Evolutionary conservation across 2,888 invertebrate genomes (phyloP).

Genomic region (Scrobipalpa costella): DNA sequence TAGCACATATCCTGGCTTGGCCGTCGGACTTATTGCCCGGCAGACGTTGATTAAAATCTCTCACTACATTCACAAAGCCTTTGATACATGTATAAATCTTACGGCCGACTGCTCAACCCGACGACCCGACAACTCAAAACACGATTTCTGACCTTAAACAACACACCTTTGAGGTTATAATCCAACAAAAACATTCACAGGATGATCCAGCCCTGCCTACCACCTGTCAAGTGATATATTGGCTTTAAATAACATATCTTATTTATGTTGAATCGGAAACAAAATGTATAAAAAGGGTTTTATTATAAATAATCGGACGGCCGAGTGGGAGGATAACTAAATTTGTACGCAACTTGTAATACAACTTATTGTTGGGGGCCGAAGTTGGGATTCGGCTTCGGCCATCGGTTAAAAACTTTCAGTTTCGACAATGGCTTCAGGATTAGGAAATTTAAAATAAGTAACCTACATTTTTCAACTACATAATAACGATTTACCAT

Average conservation of each 20-base stretch:
- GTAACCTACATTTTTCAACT: too few relatives aligned
- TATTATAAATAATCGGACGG: slow-evolving; percentile 74
- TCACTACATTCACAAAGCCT: slow-evolving; percentile 75
- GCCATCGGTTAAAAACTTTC: slow-evolving; percentile 1
- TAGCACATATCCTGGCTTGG: slow-evolving; percentile 6
- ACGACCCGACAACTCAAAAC: slow-evolving; percentile 42
- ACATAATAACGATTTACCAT: too few relatives aligned
- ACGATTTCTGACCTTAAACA: slow-evolving; percentile 47
- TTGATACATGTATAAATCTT: slow-evolving; percentile 80
- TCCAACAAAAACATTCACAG: slow-evolving; percentile 42
- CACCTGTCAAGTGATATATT: slow-evolving; percentile 82
- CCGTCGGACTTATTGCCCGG: slow-evolving; percentile 34
- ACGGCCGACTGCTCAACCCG: slow-evolving; percentile 63
- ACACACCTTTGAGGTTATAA: slow-evolving; percentile 7
- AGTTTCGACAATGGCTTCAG: slow-evolving; percentile 24
- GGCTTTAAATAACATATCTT: slow-evolving; percentile 81
- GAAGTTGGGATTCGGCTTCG: slow-evolving; percentile 1
- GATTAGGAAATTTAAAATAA: neutral
- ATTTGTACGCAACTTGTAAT: slow-evolving; percentile 74
- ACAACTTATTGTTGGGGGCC: slow-evolving; percentile 57
- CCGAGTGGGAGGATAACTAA: slow-evolving; percentile 76
- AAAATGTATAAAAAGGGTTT: slow-evolving; percentile 77
- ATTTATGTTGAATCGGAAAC: slow-evolving; percentile 81
- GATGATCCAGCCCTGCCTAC: slow-evolving; percentile 58
- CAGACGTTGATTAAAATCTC: slow-evolving; percentile 79